Evolutionary conservation across 2,113 vertebrate species (phyloP).

Genomic region (Petrocephalus zakoni): DNA sequence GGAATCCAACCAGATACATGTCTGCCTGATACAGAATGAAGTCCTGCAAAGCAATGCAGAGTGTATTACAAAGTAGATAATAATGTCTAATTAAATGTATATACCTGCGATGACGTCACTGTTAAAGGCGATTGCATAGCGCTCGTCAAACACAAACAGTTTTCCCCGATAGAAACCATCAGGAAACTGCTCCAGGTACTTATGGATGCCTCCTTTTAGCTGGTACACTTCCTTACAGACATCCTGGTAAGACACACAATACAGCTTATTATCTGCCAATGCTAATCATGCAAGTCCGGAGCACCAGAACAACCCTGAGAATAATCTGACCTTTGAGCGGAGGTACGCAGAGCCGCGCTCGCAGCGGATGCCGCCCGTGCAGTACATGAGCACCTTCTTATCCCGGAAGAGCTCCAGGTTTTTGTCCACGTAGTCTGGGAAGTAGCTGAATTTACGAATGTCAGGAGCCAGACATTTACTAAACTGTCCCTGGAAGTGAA

Average conservation of each 20-base stretch:
- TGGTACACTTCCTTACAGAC: conserved; percentile 90
- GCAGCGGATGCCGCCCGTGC: conserved; percentile 93
- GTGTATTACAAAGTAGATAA: background rate
- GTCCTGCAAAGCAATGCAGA: background rate
- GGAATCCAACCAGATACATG: background rate
- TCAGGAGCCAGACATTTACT: conserved; percentile 83
- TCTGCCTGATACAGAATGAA: background rate
- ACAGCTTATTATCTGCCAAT: background rate
- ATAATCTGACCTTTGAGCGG: conserved; percentile 71
- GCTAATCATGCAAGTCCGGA: background rate
- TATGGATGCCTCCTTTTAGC: conserved; percentile 94
- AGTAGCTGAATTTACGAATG: conserved; percentile 98
- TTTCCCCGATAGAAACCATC: conserved; percentile 92
- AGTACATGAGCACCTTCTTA: conserved; percentile 94
- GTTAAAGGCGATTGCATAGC: conserved; percentile 84
- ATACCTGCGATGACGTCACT: conserved; percentile 80
- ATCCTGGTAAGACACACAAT: conserved; percentile 54
- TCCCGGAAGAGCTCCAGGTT: conserved; percentile 84
- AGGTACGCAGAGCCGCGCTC: conserved; percentile 93
- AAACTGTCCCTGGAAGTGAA: conserved; percentile 74
- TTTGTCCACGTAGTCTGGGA: conserved; percentile 85
- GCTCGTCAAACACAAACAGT: conserved; percentile 94
- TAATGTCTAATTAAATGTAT: background rate
- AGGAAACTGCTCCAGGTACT: conserved; percentile 88
- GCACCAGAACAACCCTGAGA: background rate